Base-by-base conservation (phyloP, 1,140 invertebrate genomes). In the Zaprionus vittiger region DNA sequence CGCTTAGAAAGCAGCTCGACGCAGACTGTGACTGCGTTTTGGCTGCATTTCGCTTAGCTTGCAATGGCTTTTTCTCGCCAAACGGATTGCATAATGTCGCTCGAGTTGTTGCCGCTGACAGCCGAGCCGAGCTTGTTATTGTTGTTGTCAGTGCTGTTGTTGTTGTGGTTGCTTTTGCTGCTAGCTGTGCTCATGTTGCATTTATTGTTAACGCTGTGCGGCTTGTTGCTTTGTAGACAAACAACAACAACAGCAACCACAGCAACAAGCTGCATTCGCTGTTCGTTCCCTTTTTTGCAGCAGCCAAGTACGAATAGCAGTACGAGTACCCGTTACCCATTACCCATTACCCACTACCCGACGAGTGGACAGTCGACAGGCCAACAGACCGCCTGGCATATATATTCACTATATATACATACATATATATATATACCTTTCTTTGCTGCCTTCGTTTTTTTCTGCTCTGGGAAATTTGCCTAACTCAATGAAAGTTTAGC, bases 141-240 rank as follows among this genome's bases (percentile, higher is more conserved):
- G 57, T 56, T 77, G 78, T 64, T 67, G 73, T 61, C 62, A 26
- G 44, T 70, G 67, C 41, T 66, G 31, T 31, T 57, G 75, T 17
- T 77, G 57, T 49, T 66, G 63, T 54, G 28, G 49, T 34, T 70
- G 76, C 52, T 69, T 31, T 38, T 73, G 78, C 59, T 66, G 83
- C 56, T 70, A n/a, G 56, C 63, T 24, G 62, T 83, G 83, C 85
- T 89, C 84, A 83, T 87, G 83, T 79, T 81, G 83, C 84, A 87
- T 71, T 84, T 89, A 87, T 89, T 87, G 83, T 89, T 89, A 87
- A 68, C 69, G 59, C 77, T 75, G 57, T 61, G 84, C 80, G 83
- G 84, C 83, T 72, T 89, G 77, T 73, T 73, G 76, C 83, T 82
- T 85, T 86, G 79, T 85, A 81, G 55, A 55, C n/a, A 5, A 44